These are phyloP conservation scores for Alcedo atthis DNA, from an alignment of 2,797 vertebrate genomes.

Conservation along the genomic window DNA sequence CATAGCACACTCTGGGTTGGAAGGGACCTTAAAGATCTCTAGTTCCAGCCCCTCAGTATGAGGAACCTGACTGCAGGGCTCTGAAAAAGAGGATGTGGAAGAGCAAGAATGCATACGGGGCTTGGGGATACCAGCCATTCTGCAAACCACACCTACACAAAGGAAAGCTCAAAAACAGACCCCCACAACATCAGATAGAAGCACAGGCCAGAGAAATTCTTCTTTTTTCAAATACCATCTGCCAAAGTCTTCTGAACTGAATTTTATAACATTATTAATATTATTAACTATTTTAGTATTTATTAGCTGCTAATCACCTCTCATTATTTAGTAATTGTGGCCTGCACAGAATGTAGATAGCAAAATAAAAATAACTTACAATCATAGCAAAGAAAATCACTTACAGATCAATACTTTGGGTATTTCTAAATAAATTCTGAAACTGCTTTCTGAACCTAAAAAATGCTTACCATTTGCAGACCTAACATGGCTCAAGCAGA, in stretches of 20 bases:
- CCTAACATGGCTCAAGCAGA: neutral
- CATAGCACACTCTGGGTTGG: no score
- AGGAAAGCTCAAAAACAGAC: neutral
- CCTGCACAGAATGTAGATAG: neutral
- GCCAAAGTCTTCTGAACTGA: neutral
- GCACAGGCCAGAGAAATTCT: neutral
- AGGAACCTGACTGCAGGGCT: neutral
- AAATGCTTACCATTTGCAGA: neutral
- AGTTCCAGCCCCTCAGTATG: no score
- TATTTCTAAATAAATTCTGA: neutral
- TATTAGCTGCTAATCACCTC: neutral
- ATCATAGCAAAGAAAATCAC: neutral
- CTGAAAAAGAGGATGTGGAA: neutral
- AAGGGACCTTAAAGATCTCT: no score
- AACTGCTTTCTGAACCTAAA: neutral
- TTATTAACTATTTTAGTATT: neutral
- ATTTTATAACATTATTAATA: no score
- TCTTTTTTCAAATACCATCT: neutral
- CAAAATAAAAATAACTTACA: no score
- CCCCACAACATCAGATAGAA: neutral
- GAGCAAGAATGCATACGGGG: neutral
- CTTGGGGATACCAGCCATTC: neutral
- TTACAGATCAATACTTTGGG: neutral
- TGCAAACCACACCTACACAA: neutral
- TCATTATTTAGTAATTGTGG: neutral